Conservation (phyloP, 2,113 vertebrate species). For the Indicator indicator region DNA sequence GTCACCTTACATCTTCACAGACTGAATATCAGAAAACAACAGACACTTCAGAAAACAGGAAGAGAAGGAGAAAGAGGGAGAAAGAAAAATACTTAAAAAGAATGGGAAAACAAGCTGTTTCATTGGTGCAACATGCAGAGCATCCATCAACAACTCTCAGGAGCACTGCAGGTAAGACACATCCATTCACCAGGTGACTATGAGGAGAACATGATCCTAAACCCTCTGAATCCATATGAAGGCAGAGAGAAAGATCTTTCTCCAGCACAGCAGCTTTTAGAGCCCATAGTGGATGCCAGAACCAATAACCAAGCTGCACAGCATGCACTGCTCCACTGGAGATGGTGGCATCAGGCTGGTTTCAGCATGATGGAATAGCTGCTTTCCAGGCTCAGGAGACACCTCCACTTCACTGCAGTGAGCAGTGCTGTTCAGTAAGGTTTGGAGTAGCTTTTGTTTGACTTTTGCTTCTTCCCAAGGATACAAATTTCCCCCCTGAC, state of each 20-base stretch:
- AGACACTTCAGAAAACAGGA: neutral
- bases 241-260: neutral
- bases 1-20: neutral
- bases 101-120: neutral
- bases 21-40: neutral
- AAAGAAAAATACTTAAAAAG: neutral
- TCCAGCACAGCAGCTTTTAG: neutral
- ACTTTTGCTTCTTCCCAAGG: slow-evolving; percentile 29
- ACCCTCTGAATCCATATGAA: neutral
- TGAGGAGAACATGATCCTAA: neutral
- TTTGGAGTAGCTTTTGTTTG: slow-evolving; percentile 18
- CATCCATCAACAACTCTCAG: neutral
- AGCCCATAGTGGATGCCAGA: neutral
- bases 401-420: neutral
- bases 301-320: neutral
- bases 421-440: neutral
- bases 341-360: neutral
- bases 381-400: neutral
- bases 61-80: neutral
- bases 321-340: neutral
- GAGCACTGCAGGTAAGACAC: neutral
- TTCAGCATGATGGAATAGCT: neutral
- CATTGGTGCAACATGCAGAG: neutral
- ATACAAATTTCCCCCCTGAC: slow-evolving; percentile 1
- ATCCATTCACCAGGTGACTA: neutral